Evolutionary conservation across 2,888 invertebrate species (phyloP), one percentile per base, ranked within the genome.

Genomic region (Ellobium chinense): DNA sequence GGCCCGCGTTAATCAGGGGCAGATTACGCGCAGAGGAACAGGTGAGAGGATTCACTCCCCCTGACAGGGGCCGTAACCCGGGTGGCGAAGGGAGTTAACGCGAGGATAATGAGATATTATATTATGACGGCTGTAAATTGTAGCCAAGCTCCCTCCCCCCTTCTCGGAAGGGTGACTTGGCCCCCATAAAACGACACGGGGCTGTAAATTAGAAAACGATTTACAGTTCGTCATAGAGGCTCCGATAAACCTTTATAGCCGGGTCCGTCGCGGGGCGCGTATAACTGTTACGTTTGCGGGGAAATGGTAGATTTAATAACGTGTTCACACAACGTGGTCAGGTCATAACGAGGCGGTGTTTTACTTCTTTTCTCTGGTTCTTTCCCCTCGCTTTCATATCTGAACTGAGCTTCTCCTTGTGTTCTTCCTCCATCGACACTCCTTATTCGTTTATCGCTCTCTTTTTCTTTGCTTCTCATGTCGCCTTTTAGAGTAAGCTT

Each of bases 11-110:
- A 37, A 3, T 24, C 24, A 39, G 12, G 1, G 63, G 24, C 66
- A 24, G 63, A 18, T 7, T 70, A 46, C 54, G 54, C 54, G 9
- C 4, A 56, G 56, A 54, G 56, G 34, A 72, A 24, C 72, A 72
- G 72, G 36, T 72, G 72, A 58, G 27, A 60, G 36, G 7, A 46
- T 46, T 60, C 58, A 36, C 56, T 58, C 58, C 72, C 27, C 54
- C n/a, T 54, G 69, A 56, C 69, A 54, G 54, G 69, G 34, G 2
- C 34, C 21, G 54, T 31, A 31, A 54, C 31, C 54, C 31, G 34
- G 24, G 27, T 36, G 58, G 12, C 29, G 2, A 27, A 36, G 7
- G 12, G 12, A 73, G 60, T 29, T 2, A 12, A 5, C 14, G 12
- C n/a, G 1, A 18, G 21, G 1, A 39, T 37, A 63, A 74, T 62